These are phyloP conservation scores for Syngnathus rostellatus DNA, from an alignment of 2,797 vertebrate species.

Conservation along the genomic window DNA sequence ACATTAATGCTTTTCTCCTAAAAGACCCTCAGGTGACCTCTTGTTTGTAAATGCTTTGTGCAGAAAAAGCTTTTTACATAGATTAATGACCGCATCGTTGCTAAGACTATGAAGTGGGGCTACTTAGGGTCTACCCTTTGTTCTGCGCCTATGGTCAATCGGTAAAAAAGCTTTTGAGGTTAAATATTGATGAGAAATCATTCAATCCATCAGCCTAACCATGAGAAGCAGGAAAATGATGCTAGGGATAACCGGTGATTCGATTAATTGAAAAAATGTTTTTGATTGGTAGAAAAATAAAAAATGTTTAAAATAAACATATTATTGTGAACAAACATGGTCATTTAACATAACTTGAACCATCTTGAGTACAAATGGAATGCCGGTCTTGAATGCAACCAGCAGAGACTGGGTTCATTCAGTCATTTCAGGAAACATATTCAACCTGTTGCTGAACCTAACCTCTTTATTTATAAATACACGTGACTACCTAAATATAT, in stretches of 20 bases:
- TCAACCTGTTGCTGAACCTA: too few relatives aligned
- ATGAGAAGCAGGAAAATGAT: background rate
- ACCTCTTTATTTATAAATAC: too few relatives aligned
- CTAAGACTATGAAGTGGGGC: constrained; percentile 41
- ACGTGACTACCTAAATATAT: too few relatives aligned
- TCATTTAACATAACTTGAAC: too few relatives aligned
- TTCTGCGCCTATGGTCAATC: constrained; percentile 20
- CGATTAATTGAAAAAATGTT: background rate
- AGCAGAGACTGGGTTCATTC: too few relatives aligned
- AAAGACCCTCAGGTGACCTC: constrained; percentile 74
- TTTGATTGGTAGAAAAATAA: background rate
- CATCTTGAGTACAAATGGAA: too few relatives aligned
- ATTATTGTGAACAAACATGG: too few relatives aligned
- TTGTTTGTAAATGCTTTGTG: constrained; percentile 67
- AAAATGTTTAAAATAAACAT: too few relatives aligned
- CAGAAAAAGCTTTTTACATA: constrained; percentile 66
- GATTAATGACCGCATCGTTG: constrained; percentile 66
- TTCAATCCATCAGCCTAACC: constrained; percentile 1
- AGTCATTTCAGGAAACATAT: too few relatives aligned
- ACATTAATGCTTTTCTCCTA: constrained; percentile 74
- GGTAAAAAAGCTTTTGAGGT: constrained; percentile 13
- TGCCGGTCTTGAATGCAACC: too few relatives aligned
- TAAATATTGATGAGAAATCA: constrained; percentile 28
- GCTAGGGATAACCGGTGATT: background rate
- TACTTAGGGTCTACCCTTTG: constrained; percentile 32